Evolutionary conservation across 2,113 vertebrate genomes (phyloP).

Genomic region (Potamarius usumacintae): DNA sequence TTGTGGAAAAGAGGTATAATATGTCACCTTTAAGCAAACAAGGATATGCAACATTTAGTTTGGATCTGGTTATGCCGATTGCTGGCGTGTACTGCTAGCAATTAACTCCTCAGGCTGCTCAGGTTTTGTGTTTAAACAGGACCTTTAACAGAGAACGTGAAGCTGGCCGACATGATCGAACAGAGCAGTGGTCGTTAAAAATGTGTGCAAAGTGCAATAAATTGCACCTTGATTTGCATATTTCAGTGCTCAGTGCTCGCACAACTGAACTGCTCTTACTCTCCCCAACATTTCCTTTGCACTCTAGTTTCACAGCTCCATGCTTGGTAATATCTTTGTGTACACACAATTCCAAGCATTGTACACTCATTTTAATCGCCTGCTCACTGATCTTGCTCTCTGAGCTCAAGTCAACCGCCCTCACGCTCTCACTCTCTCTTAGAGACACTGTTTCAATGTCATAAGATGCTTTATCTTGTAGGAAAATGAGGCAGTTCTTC

Average conservation of each 20-base stretch:
- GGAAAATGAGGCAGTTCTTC: background rate
- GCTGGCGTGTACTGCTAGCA: background rate
- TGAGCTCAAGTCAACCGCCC: background rate
- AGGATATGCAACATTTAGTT: background rate
- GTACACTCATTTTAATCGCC: background rate
- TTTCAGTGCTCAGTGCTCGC: background rate
- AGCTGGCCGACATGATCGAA: background rate
- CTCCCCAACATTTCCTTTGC: background rate
- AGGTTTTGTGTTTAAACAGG: background rate
- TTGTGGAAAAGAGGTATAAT: too few species aligned
- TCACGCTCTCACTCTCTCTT: background rate
- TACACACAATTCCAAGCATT: background rate
- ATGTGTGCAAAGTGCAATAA: background rate
- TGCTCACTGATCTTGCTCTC: background rate
- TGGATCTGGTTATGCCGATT: background rate
- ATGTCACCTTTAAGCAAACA: too few species aligned
- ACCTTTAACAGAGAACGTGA: background rate
- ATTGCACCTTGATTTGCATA: background rate
- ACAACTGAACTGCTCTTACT: background rate
- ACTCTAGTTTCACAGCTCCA: background rate
- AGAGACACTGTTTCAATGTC: background rate
- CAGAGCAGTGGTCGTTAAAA: background rate
- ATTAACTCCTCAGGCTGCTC: background rate
- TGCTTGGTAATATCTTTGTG: background rate
- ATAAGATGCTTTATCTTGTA: background rate